Percentiles rank a stretch among this genome's conserved stretches.
These are phyloP conservation scores for Lysiphlebus fabarum DNA, from an alignment of 1,140 invertebrate species.

Conservation along the genomic window DNA sequence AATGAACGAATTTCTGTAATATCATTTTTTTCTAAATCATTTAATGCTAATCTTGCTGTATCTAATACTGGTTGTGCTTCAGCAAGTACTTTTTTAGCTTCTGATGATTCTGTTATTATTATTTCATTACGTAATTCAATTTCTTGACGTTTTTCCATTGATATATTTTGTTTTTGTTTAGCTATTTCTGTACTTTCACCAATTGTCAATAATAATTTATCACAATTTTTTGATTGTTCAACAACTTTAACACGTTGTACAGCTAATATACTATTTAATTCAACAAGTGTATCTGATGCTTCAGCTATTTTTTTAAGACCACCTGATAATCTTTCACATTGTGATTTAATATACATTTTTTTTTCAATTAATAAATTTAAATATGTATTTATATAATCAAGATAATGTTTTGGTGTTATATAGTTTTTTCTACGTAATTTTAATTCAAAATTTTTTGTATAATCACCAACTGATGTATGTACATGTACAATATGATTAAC, in stretches of 20 bases:
- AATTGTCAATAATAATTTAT: slow-evolving; percentile 67
- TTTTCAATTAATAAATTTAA: slow-evolving; percentile 68
- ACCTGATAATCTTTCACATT: slow-evolving; percentile 46
- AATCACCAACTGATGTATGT: slow-evolving; percentile 69
- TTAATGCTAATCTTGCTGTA: slow-evolving; percentile 72
- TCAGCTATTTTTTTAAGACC: slow-evolving; percentile 74
- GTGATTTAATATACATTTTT: slow-evolving; percentile 48
- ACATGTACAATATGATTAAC: slow-evolving; percentile 82
- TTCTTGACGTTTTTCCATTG: slow-evolving; percentile 72
- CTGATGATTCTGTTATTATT: slow-evolving; percentile 75
- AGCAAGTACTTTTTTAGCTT: slow-evolving; percentile 74
- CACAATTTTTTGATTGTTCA: slow-evolving; percentile 73
- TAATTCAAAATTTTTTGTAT: slow-evolving; percentile 68
- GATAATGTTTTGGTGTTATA: slow-evolving; percentile 86
- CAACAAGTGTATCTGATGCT: slow-evolving; percentile 68
- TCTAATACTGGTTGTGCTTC: slow-evolving; percentile 79
- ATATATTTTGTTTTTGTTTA: slow-evolving; percentile 71
- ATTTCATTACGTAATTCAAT: slow-evolving; percentile 75
- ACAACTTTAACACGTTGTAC: slow-evolving; percentile 74
- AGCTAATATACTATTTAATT: slow-evolving; percentile 71
- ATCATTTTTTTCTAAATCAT: slow-evolving; percentile 80
- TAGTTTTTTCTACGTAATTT: slow-evolving; percentile 76
- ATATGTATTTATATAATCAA: slow-evolving; percentile 81
- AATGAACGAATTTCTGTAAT: slow-evolving; percentile 90
- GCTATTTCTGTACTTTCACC: slow-evolving; percentile 63